A percentile compares a stretch with the other conserved stretches of the same genome.
phyloP scores from a whole-genome alignment of 2,113 vertebrate species.

The Lichenostomus cassidix region DNA sequence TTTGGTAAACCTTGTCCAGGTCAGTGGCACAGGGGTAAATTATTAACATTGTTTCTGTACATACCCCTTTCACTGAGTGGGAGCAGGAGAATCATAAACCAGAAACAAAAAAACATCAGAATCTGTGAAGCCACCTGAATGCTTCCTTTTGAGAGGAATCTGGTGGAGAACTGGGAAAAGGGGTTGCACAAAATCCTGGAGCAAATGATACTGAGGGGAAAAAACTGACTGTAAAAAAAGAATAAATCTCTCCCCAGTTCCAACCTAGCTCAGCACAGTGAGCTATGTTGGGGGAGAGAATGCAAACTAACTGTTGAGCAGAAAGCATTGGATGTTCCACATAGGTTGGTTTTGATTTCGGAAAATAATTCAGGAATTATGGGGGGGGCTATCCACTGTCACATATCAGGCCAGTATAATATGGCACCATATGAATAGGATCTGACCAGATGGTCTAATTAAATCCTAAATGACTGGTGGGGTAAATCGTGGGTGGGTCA shows the following conservation, averaged over 20 bases:
- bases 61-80: not conserved
- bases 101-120: not conserved
- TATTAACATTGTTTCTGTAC: not conserved
- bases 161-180: not conserved
- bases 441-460: not conserved
- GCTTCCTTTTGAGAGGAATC: not conserved
- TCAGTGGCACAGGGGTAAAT: not conserved
- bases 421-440: accelerated
- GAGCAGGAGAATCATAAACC: not conserved
- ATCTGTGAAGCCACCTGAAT: not conserved
- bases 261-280: not conserved
- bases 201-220: not conserved
- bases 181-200: not conserved
- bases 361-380: not conserved
- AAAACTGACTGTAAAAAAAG: not conserved
- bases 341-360: not conserved
- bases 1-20: not conserved
- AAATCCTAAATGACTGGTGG: not conserved
- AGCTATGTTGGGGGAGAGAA: not conserved
- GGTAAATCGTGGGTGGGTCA: not conserved
- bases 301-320: not conserved
- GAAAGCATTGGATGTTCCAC: not conserved
- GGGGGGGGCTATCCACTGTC: not conserved
- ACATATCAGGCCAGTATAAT: not conserved
- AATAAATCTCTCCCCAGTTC: not conserved